Conservation (phyloP, 2,888 invertebrate genomes). For the Athalia circularis region DNA sequence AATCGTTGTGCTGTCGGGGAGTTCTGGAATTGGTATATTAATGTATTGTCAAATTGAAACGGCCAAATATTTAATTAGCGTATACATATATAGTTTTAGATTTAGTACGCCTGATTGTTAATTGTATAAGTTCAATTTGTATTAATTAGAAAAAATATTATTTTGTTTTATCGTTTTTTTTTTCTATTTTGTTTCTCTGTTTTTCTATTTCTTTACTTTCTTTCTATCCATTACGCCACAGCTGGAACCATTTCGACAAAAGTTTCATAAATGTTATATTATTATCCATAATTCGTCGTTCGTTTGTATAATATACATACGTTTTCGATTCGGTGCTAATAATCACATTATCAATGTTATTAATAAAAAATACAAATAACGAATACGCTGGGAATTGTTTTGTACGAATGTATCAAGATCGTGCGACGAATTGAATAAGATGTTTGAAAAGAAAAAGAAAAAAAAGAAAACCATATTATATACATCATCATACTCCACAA, state of each 20-base stretch:
- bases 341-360: slow-evolving; percentile 5
- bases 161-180: too few species aligned
- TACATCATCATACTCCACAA: too few species aligned
- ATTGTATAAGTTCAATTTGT: slow-evolving; percentile 3
- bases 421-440: slow-evolving; percentile 14
- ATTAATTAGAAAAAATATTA: not conserved
- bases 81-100: slow-evolving; percentile 1
- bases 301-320: not conserved
- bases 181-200: not conserved
- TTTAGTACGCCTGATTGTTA: slow-evolving; percentile 1
- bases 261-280: not conserved
- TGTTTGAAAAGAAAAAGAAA: not conserved
- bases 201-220: not conserved
- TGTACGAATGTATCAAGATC: slow-evolving; percentile 18
- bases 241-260: slow-evolving; percentile 45
- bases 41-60: slow-evolving; percentile 56
- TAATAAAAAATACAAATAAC: slow-evolving; percentile 3
- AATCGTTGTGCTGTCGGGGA: slow-evolving; percentile 32
- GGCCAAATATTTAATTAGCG: slow-evolving; percentile 60
- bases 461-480: not conserved
- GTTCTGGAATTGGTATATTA: slow-evolving; percentile 37
- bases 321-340: slow-evolving; percentile 36
- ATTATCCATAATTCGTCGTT: slow-evolving; percentile 21
- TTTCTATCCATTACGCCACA: slow-evolving; percentile 4
- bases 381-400: slow-evolving; percentile 29